phyloP scores from a whole-genome alignment of 2,797 vertebrate genomes.

The Xenentodon cancila region DNA sequence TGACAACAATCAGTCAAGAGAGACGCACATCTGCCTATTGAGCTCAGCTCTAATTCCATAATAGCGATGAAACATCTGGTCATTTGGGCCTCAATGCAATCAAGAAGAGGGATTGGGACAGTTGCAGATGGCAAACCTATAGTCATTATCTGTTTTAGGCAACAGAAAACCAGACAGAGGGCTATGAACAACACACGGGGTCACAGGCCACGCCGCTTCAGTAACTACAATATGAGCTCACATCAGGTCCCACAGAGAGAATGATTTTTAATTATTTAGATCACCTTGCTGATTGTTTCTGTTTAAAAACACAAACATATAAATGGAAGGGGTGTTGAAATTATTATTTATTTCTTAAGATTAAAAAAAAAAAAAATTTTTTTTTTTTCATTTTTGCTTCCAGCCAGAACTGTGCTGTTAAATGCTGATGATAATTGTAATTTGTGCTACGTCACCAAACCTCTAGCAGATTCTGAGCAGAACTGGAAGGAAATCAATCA shows the following conservation, averaged over 20 bases:
- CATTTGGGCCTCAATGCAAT: conserved; percentile 78
- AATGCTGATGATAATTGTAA: too few relatives aligned
- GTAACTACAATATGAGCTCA: conserved; percentile 21
- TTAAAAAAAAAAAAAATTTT: too few relatives aligned
- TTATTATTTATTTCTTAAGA: too few relatives aligned
- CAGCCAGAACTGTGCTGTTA: too few relatives aligned
- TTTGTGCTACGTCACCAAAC: too few relatives aligned
- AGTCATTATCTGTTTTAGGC: conserved; percentile 63
- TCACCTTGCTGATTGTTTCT: background rate
- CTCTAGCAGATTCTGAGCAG: too few relatives aligned
- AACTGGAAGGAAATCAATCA: too few relatives aligned
- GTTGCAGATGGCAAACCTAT: conserved; percentile 79
- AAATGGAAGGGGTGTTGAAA: background rate
- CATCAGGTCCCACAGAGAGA: background rate
- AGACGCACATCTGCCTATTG: conserved; percentile 84
- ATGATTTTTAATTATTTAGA: background rate
- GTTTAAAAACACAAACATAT: background rate
- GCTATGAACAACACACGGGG: conserved; percentile 30
- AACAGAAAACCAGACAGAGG: conserved; percentile 35
- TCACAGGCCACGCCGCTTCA: conserved; percentile 24
- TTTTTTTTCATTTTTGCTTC: too few relatives aligned
- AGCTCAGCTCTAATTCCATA: conserved; percentile 83
- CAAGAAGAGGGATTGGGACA: conserved; percentile 76
- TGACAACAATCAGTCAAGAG: conserved; percentile 76
- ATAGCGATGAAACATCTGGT: conserved; percentile 86